These are phyloP conservation scores for Promerops cafer DNA, from an alignment of 2,113 vertebrate genomes.

Conservation along the genomic window DNA sequence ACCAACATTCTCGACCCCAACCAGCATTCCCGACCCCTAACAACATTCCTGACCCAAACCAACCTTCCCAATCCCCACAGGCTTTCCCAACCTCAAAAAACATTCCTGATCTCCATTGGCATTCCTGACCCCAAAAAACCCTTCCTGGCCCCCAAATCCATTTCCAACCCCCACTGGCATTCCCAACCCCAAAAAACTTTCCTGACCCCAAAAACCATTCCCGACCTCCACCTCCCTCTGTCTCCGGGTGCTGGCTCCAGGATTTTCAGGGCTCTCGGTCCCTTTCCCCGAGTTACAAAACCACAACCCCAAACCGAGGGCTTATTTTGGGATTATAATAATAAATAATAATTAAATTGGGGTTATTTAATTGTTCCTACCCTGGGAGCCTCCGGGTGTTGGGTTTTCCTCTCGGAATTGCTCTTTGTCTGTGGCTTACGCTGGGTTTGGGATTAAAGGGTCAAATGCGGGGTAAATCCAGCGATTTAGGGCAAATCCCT, in stretches of 20 bases:
- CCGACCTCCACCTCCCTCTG: neutral
- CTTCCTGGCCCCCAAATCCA: neutral
- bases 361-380: neutral
- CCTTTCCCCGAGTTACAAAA: neutral
- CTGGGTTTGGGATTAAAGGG: neutral
- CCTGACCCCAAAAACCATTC: neutral
- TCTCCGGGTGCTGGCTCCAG: rapidly evolving
- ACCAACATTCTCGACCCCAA: neutral
- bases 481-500: neutral
- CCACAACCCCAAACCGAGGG: neutral
- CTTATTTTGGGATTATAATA: neutral
- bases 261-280: neutral
- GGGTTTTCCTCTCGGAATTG: neutral
- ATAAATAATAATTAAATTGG: neutral
- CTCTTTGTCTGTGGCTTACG: neutral
- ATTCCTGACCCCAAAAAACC: too few species aligned
- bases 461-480: neutral
- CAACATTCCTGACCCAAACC: neutral
- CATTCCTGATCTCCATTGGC: neutral
- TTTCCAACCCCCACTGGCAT: rapidly evolving
- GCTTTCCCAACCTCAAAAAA: neutral
- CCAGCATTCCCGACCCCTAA: neutral
- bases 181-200: neutral
- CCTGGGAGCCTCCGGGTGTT: neutral
- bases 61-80: too few species aligned